These are phyloP conservation scores for Schizaphis graminum DNA, from an alignment of 2,888 invertebrate genomes.

Conservation along the genomic window DNA sequence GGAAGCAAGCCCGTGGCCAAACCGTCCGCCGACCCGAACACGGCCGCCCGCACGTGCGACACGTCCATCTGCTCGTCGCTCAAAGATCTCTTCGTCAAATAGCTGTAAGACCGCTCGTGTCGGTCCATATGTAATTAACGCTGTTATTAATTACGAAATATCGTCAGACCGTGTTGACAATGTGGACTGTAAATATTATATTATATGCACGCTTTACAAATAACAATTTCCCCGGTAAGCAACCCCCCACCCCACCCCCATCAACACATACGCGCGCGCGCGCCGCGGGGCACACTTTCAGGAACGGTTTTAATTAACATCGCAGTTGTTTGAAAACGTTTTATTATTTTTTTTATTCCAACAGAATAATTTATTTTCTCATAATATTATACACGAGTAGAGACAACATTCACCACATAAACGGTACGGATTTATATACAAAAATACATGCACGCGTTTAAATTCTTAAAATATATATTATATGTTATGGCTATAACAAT, in stretches of 20 bases:
- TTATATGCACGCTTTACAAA: neutral
- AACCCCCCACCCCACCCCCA: neutral
- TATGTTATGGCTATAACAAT: neutral
- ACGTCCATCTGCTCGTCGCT: constrained; percentile 85
- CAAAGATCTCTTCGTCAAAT: constrained; percentile 90
- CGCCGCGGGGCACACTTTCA: neutral
- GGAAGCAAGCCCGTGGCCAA: constrained; percentile 72
- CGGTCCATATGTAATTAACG: neutral
- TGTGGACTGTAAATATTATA: constrained; percentile 11
- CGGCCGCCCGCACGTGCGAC: constrained; percentile 81
- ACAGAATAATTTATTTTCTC: neutral
- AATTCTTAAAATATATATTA: neutral
- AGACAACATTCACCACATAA: neutral
- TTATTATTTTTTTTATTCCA: neutral
- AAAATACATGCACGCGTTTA: neutral
- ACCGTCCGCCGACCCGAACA: constrained; percentile 74
- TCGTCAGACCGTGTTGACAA: neutral
- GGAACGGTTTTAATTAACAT: neutral
- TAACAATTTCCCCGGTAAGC: neutral
- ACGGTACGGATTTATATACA: neutral
- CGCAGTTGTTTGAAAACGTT: neutral
- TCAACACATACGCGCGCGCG: neutral
- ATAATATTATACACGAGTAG: no score
- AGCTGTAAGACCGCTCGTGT: constrained; percentile 70
- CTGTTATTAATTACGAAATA: no score